These are phyloP conservation scores for Gymnocypris eckloni DNA, from an alignment of 2,797 vertebrate species.

Conservation along the genomic window DNA sequence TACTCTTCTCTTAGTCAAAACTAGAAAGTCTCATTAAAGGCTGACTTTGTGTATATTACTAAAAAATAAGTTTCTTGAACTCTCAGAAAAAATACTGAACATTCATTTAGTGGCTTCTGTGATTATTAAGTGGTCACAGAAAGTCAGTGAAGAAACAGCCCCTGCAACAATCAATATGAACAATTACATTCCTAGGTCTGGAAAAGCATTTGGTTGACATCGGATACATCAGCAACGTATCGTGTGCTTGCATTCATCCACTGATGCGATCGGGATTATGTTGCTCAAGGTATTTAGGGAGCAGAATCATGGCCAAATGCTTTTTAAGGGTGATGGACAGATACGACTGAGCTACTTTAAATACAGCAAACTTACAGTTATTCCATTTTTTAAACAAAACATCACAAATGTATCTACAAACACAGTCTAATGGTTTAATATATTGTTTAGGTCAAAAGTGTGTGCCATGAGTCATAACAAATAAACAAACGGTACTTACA, in stretches of 20 bases:
- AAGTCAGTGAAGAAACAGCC: slow-evolving; percentile 44
- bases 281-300: slow-evolving; percentile 15
- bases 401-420: slow-evolving; percentile 18
- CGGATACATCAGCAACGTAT: slow-evolving; percentile 17
- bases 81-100: slow-evolving; percentile 54
- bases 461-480: slow-evolving; percentile 38
- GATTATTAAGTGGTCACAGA: slow-evolving; percentile 24
- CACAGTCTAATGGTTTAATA: slow-evolving; percentile 45
- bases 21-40: slow-evolving; percentile 49
- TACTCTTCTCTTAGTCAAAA: slow-evolving; percentile 47
- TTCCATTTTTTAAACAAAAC: slow-evolving; percentile 13
- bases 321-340: slow-evolving; percentile 29
- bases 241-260: slow-evolving; percentile 15
- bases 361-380: slow-evolving; percentile 35
- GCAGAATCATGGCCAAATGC: slow-evolving; percentile 31
- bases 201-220: slow-evolving; percentile 59
- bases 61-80: slow-evolving; percentile 45
- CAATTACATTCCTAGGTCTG: slow-evolving; percentile 62
- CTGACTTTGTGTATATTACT: slow-evolving; percentile 38
- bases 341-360: slow-evolving; percentile 18
- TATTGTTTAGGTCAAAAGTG: slow-evolving; percentile 29
- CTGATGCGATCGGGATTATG: not conserved
- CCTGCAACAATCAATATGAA: slow-evolving; percentile 36
- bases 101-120: slow-evolving; percentile 55
- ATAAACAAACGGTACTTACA: slow-evolving; percentile 58